Percentiles rank a stretch among this genome's conserved stretches.
Evolutionary conservation across 2,113 vertebrate genomes (phyloP).

Genomic region (Brachypodius melanocephalos): DNA sequence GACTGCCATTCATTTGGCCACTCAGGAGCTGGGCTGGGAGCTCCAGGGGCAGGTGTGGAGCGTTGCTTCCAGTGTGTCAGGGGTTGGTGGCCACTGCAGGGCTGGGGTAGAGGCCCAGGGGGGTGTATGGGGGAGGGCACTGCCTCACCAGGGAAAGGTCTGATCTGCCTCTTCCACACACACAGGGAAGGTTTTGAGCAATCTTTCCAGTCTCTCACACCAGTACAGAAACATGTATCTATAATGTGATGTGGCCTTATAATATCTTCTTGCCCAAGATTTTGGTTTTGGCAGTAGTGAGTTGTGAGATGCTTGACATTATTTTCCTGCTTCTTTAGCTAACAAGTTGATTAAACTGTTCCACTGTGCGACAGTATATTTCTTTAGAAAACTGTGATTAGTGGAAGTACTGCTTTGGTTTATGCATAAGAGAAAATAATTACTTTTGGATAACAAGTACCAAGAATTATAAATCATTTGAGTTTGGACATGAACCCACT

Average conservation of each 20-base stretch:
- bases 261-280: neutral
- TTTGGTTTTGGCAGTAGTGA: neutral
- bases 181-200: rapidly evolving
- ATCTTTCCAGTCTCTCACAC: neutral
- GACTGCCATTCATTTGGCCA: neutral
- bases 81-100: neutral
- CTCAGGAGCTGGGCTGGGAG: neutral
- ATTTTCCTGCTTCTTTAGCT: neutral
- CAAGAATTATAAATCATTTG: neutral
- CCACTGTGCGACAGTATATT: neutral
- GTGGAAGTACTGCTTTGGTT: neutral
- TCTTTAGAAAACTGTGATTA: neutral
- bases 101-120: neutral
- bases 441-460: neutral
- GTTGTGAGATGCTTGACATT: neutral
- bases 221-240: neutral
- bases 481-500: neutral
- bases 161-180: neutral
- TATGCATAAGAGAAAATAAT: neutral
- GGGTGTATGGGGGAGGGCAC: neutral
- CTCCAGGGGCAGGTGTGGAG: neutral
- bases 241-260: rapidly evolving
- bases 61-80: rapidly evolving
- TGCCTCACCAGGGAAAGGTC: neutral
- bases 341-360: neutral